These are phyloP conservation scores for Mormyrops boulengeri DNA, from an alignment of 2,797 vertebrate species.

Conservation along the genomic window DNA sequence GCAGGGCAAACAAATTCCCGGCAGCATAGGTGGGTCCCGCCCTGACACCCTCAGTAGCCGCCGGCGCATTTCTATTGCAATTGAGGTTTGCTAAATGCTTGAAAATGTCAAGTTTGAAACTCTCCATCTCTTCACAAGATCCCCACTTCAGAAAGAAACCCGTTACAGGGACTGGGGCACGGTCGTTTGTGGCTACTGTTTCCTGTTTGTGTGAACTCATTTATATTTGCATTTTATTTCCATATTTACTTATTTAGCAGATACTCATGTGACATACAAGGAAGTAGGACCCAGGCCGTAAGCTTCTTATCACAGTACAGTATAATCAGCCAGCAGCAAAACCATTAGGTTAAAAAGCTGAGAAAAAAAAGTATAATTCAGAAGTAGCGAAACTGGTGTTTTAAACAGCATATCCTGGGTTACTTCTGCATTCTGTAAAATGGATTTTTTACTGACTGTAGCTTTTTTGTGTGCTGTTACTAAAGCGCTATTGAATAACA, in stretches of 20 bases:
- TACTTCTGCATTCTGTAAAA: not conserved
- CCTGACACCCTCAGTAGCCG: not conserved
- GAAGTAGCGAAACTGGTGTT: not conserved
- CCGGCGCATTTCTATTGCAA: not conserved
- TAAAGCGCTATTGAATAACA: not conserved
- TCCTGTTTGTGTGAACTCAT: not conserved
- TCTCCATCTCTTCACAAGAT: not conserved
- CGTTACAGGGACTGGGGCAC: not conserved
- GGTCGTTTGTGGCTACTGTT: not conserved
- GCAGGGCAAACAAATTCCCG: slow-evolving; percentile 67
- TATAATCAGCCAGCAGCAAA: not conserved
- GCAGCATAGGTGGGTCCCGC: slow-evolving; percentile 69
- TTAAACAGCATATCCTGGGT: not conserved
- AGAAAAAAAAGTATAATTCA: not conserved
- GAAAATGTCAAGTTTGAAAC: not conserved
- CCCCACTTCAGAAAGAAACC: not conserved
- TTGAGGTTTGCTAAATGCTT: not conserved
- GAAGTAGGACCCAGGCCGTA: not conserved
- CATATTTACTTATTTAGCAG: not conserved
- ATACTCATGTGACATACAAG: not conserved
- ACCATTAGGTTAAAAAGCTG: not conserved
- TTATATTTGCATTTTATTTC: not conserved
- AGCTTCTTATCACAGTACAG: not conserved
- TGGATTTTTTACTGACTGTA: not conserved
- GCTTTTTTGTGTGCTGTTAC: not conserved